phyloP scores from a whole-genome alignment of 2,888 invertebrate genomes.

The Scaeva pyrastri region DNA sequence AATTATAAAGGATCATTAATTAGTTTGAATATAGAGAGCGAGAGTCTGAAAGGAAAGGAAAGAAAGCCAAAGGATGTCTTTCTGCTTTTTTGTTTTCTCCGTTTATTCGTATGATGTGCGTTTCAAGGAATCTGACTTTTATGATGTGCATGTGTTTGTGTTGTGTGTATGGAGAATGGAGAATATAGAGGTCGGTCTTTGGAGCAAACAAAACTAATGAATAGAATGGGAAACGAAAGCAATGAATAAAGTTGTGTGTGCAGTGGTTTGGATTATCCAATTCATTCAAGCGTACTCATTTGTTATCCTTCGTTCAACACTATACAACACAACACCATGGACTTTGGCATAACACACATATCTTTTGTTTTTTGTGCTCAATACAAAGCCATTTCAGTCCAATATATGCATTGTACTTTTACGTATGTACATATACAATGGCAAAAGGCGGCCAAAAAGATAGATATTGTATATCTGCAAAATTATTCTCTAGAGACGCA shows the following conservation, averaged over 20 bases:
- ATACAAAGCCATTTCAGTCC: neutral
- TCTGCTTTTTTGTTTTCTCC: neutral
- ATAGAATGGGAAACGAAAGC: conserved; percentile 28
- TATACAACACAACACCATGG: neutral
- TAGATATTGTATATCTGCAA: neutral
- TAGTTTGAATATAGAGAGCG: conserved; percentile 18
- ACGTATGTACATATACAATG: no score
- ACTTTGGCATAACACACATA: conserved; percentile 29
- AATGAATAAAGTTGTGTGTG: conserved; percentile 31
- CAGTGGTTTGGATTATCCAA: conserved; percentile 37
- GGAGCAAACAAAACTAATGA: conserved; percentile 29
- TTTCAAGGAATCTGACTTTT: conserved; percentile 8
- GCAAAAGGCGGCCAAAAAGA: no score
- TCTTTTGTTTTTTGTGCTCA: conserved; percentile 33
- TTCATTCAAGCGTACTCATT: conserved; percentile 53
- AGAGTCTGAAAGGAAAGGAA: no score
- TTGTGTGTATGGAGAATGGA: no score
- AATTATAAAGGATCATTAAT: conserved; percentile 38
- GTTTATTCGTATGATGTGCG: neutral
- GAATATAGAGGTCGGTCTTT: no score
- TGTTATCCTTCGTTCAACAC: conserved; percentile 28
- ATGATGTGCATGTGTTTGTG: neutral
- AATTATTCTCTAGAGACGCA: conserved; percentile 60
- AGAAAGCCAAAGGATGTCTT: conserved; percentile 14
- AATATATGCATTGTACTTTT: neutral